Conservation (phyloP, 2,797 vertebrate species). For the Hemitrygon akajei region DNA sequence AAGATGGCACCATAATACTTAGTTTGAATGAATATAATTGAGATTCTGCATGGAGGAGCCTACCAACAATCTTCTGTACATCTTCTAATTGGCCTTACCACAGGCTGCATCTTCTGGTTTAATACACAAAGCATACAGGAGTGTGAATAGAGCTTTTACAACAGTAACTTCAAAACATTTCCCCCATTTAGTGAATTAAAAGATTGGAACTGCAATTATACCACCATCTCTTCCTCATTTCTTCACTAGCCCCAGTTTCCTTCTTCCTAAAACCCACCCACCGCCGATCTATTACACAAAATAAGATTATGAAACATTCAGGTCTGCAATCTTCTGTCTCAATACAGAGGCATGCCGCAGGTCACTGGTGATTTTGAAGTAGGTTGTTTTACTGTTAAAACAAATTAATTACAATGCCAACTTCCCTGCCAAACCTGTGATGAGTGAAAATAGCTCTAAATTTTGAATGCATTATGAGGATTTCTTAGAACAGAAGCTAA, state of each 20-base stretch:
- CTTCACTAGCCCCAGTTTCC: neutral
- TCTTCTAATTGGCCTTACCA: neutral
- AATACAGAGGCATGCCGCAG: neutral
- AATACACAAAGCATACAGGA: neutral
- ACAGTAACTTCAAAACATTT: neutral
- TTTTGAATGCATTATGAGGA: neutral
- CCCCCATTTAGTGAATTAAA: neutral
- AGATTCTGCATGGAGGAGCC: too few relatives aligned
- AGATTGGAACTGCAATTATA: neutral
- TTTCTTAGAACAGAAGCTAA: neutral
- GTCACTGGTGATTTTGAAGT: neutral
- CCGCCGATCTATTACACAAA: neutral
- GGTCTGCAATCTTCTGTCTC: neutral
- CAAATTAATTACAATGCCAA: neutral
- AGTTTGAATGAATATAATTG: neutral
- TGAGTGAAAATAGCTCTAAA: neutral
- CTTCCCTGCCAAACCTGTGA: too few relatives aligned
- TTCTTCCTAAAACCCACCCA: too few relatives aligned
- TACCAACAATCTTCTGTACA: neutral
- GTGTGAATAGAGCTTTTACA: neutral
- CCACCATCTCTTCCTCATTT: too few relatives aligned
- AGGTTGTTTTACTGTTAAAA: neutral
- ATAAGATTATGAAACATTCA: neutral
- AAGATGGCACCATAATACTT: constrained; percentile 20
- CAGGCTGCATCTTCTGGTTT: neutral